phyloP scores from a whole-genome alignment of 1,140 invertebrate genomes.

The Triops cancriformis region DNA sequence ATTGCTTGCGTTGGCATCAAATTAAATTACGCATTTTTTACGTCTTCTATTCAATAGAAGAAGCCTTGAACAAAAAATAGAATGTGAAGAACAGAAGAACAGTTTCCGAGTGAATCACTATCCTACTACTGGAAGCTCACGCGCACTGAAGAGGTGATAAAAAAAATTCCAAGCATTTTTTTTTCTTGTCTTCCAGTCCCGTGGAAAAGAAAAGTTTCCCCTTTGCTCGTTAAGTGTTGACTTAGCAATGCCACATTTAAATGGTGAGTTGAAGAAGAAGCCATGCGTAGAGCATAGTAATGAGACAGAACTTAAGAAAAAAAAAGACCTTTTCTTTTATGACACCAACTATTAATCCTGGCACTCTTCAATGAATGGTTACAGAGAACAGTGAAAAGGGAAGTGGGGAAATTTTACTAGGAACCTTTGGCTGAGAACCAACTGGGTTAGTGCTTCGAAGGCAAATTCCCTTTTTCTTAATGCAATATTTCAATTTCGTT shows the following conservation, averaged over 20 bases:
- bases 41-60: not conserved
- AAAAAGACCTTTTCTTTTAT: not conserved
- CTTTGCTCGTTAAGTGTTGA: slow-evolving; percentile 7
- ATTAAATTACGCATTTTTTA: not conserved
- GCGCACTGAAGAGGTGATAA: not conserved
- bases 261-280: not conserved
- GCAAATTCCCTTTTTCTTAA: not conserved
- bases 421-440: not conserved
- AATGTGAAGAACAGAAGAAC: slow-evolving; percentile 2
- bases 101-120: not conserved
- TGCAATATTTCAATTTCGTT: not conserved
- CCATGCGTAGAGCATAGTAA: not conserved
- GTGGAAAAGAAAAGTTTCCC: not conserved
- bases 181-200: not conserved
- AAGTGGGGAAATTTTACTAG: not conserved
- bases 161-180: not conserved
- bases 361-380: not conserved
- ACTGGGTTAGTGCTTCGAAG: not conserved
- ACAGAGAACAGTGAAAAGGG: not conserved
- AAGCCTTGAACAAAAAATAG: not conserved
- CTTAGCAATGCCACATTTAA: not conserved
- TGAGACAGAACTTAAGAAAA: not conserved
- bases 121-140: not conserved
- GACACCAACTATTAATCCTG: not conserved
- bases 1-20: not conserved